Percentiles rank a stretch among this genome's conserved stretches.
phyloP scores from a whole-genome alignment of 2,888 invertebrate species.

The Ormyrus nitidulus region DNA sequence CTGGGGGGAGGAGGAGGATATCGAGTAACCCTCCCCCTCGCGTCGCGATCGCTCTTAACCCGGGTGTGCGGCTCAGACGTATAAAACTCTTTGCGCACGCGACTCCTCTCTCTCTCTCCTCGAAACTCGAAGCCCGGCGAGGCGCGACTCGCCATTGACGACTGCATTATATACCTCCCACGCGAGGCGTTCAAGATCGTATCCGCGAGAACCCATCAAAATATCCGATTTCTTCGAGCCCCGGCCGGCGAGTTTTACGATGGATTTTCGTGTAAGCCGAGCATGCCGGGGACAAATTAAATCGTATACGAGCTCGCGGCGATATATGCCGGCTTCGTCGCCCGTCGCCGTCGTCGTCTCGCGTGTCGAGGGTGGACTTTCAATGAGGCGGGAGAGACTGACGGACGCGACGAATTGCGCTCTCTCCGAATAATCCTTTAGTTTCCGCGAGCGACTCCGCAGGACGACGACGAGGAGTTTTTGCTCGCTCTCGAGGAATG shows the following conservation, averaged over 20 bases:
- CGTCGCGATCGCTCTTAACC: background rate
- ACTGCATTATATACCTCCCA: constrained; percentile 44
- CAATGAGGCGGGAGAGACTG: constrained; percentile 28
- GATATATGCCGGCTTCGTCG: too few species aligned
- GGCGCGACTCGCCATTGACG: constrained; percentile 44
- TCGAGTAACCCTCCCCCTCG: too few species aligned
- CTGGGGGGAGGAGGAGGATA: too few species aligned
- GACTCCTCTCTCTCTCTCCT: background rate
- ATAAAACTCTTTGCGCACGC: background rate
- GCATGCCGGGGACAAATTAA: constrained; percentile 39
- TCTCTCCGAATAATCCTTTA: constrained; percentile 32
- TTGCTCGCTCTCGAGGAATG: constrained; percentile 2
- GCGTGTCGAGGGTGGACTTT: constrained; percentile 30
- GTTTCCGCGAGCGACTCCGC: background rate
- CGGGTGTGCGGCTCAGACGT: background rate
- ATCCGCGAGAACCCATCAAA: constrained; percentile 48
- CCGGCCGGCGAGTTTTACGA: background rate
- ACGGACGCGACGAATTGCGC: constrained; percentile 45
- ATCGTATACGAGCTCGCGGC: constrained; percentile 50
- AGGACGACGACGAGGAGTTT: too few species aligned
- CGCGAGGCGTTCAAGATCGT: constrained; percentile 8
- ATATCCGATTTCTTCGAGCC: constrained; percentile 49
- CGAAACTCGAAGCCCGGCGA: constrained; percentile 44
- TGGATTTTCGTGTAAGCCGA: constrained; percentile 26
- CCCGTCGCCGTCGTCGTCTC: background rate